Conservation (phyloP, 2,888 invertebrate species). For the Tipula lateralis region DNA sequence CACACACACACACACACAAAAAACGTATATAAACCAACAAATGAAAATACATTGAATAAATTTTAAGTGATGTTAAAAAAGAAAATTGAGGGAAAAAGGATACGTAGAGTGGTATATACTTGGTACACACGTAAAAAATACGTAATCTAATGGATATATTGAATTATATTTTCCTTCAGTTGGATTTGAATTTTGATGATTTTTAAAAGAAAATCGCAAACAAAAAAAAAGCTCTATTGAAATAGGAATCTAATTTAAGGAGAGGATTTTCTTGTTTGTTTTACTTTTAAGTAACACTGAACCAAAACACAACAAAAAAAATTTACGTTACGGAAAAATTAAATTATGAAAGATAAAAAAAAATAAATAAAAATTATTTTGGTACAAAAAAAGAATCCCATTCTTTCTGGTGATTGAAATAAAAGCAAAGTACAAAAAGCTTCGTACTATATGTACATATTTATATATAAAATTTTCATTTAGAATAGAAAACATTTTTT, state of each 20-base stretch:
- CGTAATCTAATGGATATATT: slow-evolving; percentile 13
- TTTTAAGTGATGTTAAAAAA: slow-evolving; percentile 4
- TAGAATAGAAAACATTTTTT: neutral
- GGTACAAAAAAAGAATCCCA: neutral
- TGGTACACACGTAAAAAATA: neutral
- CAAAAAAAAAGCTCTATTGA: neutral
- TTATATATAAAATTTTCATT: slow-evolving; percentile 5
- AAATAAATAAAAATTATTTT: neutral
- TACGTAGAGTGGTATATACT: neutral
- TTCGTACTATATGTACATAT: neutral
- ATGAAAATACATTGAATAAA: slow-evolving; percentile 24
- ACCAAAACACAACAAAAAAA: neutral
- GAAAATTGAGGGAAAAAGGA: slow-evolving; percentile 19
- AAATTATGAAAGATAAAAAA: neutral
- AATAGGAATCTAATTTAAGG: neutral
- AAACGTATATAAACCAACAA: neutral
- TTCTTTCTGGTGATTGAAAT: neutral
- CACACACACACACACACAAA: too few relatives aligned
- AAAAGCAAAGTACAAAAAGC: slow-evolving; percentile 5
- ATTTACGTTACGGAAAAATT: slow-evolving; percentile 4
- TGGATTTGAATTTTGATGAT: slow-evolving; percentile 19
- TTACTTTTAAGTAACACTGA: neutral
- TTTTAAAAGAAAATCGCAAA: neutral
- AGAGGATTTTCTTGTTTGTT: neutral
- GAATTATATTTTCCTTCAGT: slow-evolving; percentile 11